Base-by-base conservation (phyloP, 2,113 vertebrate genomes). In the Pteropus alecto region DNA sequence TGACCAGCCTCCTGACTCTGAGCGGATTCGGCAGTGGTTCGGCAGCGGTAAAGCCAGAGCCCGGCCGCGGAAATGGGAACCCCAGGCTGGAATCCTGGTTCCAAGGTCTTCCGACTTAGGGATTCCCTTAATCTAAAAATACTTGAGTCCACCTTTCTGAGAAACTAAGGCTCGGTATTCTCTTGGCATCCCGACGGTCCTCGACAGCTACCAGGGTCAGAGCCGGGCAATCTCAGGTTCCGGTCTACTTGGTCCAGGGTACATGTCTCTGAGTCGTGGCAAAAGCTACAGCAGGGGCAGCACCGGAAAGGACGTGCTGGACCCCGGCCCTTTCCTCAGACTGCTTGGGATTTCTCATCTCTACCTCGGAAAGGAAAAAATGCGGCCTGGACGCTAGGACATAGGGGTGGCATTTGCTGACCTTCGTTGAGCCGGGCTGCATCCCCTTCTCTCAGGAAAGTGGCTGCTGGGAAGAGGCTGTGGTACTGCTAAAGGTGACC, bases 111-210 rank as follows among this genome's bases (percentile, higher is more conserved):
- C 54, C 2, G 7, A 77, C 58, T 67, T 83, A 82, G 82, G 43
- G 73, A 85, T 92, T 87, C 71, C n/a, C 46, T 79, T 65, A 61
- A 84, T 68, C 82, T 87, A 38, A 97, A 95, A 81, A 77, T 63
- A 90, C 28, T 24, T 82, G 18, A 71, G 41, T 79, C 58, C 68
- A 88, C 68, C 89, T 96, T 85, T 61, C 61, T 61, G 63, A 83
- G 63, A 94, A 93, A 77, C 30, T 19, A 74, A 56, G 89, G 12
- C 15, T 65, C 58, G 5, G 2, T 60, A 16, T 77, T 87, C 87
- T 79, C 56, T 89, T 70, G 74, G 41, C 38, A 93, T 51, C 43
- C 60, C 87, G 13, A 30, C 21, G 61, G 71, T 56, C 73, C 78
- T 60, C 85, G 71, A 74, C 77, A 93, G 43, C n/a, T 51, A 16